These are phyloP conservation scores for Eucera pruinosa DNA, from an alignment of 2,888 invertebrate species.

Conservation along the genomic window DNA sequence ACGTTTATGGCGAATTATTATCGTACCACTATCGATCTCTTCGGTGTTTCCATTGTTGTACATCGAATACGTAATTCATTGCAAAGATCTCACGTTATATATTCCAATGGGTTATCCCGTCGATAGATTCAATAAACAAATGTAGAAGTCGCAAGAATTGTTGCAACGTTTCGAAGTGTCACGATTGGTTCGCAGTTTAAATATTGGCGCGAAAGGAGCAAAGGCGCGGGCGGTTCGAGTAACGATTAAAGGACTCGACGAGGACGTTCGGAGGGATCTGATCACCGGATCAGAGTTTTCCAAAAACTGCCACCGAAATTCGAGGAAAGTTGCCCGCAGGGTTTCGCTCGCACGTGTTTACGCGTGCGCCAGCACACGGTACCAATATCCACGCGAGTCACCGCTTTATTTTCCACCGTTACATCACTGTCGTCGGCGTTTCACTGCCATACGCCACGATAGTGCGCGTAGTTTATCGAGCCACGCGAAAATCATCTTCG, in stretches of 20 bases:
- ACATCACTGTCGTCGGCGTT: slow-evolving; percentile 69
- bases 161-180: too few relatives aligned
- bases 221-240: too few relatives aligned
- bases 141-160: too few relatives aligned
- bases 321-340: slow-evolving; percentile 33
- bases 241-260: too few relatives aligned
- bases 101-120: too few relatives aligned
- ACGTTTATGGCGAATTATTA: too few relatives aligned
- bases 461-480: slow-evolving; percentile 47
- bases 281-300: slow-evolving; percentile 36
- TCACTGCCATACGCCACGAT: slow-evolving; percentile 37
- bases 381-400: slow-evolving; percentile 73
- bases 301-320: slow-evolving; percentile 62
- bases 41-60: too few relatives aligned
- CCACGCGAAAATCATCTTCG: slow-evolving; percentile 7
- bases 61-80: too few relatives aligned
- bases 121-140: too few relatives aligned
- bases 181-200: neutral
- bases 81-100: too few relatives aligned
- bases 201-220: neutral
- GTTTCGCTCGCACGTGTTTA: slow-evolving; percentile 53
- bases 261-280: too few relatives aligned
- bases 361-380: slow-evolving; percentile 70
- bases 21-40: too few relatives aligned
- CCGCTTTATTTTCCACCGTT: slow-evolving; percentile 75